Percentiles rank a stretch among this genome's conserved stretches.
These are phyloP conservation scores for Turnix velox DNA, from an alignment of 2,113 vertebrate genomes.

Conservation along the genomic window DNA sequence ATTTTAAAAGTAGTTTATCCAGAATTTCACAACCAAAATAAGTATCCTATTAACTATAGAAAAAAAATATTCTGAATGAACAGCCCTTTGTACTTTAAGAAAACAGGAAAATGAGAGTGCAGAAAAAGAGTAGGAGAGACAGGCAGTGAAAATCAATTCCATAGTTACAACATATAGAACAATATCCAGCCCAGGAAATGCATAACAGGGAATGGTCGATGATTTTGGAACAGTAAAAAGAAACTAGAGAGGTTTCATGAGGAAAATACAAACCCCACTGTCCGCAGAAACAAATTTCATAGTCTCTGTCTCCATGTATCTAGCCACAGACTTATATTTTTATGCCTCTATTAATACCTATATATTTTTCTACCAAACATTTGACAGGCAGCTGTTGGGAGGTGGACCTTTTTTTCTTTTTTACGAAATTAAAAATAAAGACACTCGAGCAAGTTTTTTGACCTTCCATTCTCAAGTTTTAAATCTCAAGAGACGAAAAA, in stretches of 20 bases:
- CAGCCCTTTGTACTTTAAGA: neutral
- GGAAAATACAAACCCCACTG: neutral
- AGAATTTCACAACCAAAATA: neutral
- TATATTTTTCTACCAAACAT: neutral
- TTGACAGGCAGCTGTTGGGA: neutral
- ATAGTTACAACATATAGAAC: neutral
- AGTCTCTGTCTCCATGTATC: neutral
- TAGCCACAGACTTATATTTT: neutral
- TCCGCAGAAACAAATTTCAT: neutral
- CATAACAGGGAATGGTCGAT: neutral
- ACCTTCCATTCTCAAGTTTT: neutral
- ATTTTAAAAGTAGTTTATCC: neutral
- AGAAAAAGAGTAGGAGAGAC: neutral
- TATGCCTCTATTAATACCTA: accelerated
- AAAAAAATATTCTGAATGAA: neutral
- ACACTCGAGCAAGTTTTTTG: neutral
- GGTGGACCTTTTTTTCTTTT: neutral
- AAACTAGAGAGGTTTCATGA: neutral
- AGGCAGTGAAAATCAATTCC: constrained; percentile 30
- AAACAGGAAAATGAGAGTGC: neutral
- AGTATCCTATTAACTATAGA: neutral
- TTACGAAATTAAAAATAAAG: neutral
- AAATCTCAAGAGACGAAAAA: neutral
- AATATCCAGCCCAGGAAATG: neutral
- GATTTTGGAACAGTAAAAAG: neutral